These are phyloP conservation scores for Salmo trutta DNA, from an alignment of 2,797 vertebrate genomes.

Conservation along the genomic window DNA sequence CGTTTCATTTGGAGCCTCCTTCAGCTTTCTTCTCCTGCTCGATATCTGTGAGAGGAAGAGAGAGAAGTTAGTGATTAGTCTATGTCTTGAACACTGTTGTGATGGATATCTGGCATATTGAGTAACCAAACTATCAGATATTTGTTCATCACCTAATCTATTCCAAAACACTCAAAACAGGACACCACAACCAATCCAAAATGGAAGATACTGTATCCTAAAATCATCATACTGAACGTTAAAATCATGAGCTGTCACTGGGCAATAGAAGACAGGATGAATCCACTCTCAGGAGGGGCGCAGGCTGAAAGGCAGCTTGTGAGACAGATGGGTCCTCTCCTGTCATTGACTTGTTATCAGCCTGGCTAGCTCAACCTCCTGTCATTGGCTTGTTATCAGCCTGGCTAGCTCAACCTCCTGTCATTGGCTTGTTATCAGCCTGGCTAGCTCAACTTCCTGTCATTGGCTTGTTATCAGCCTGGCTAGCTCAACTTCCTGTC, in stretches of 20 bases:
- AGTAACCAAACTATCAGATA: neutral
- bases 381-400: no score
- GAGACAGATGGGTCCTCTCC: slow-evolving; percentile 7
- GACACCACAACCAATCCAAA: neutral
- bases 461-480: neutral
- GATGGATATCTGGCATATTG: neutral
- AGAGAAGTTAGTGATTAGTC: neutral
- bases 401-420: no score
- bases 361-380: neutral
- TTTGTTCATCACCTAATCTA: neutral
- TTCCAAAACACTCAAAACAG: neutral
- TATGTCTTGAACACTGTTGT: neutral
- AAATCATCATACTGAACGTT: neutral
- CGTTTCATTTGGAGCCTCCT: slow-evolving; percentile 32
- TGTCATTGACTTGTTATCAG: slow-evolving; percentile 19
- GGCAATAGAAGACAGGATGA: no score
- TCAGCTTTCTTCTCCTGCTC: slow-evolving; percentile 62
- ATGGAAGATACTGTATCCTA: neutral
- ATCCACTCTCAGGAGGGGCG: neutral
- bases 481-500: neutral
- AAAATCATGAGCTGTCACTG: no score
- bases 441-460: neutral
- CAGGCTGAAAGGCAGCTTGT: slow-evolving; percentile 8
- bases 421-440: no score
- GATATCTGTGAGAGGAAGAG: slow-evolving; percentile 56